These are phyloP conservation scores for Adelphocoris suturalis DNA, from an alignment of 2,888 invertebrate species.

Conservation along the genomic window DNA sequence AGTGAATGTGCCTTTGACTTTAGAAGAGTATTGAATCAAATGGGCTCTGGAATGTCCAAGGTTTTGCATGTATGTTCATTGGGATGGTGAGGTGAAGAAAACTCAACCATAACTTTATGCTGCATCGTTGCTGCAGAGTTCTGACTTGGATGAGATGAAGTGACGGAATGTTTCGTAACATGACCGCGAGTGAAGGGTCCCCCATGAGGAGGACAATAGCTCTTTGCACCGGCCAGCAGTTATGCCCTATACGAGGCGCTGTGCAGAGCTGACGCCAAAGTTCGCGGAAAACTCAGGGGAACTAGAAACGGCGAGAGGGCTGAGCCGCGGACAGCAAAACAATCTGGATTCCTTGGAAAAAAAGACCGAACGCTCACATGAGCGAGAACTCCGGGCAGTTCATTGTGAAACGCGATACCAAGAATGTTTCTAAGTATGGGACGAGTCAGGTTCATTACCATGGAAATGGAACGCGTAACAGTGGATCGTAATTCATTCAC, in stretches of 20 bases:
- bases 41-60: not conserved
- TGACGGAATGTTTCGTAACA: not conserved
- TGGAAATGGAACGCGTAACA: not conserved
- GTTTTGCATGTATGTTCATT: not conserved
- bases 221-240: conserved; percentile 16
- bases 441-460: not conserved
- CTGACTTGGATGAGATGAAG: not conserved
- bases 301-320: not conserved
- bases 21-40: not conserved
- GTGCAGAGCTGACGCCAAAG: not conserved
- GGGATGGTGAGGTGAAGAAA: not conserved
- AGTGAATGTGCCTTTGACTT: not conserved
- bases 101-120: not conserved
- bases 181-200: not conserved
- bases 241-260: conserved; percentile 4
- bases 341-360: not conserved
- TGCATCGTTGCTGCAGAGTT: not conserved
- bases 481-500: not conserved
- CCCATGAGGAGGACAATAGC: conserved; percentile 4
- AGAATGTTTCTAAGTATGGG: not conserved
- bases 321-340: not conserved
- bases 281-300: conserved; percentile 14
- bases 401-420: conserved; percentile 16
- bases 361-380: conserved; percentile 1
- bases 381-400: not conserved